Evolutionary conservation across 2,797 vertebrate genomes (phyloP).

Genomic region (Halcyon chelicuti): DNA sequence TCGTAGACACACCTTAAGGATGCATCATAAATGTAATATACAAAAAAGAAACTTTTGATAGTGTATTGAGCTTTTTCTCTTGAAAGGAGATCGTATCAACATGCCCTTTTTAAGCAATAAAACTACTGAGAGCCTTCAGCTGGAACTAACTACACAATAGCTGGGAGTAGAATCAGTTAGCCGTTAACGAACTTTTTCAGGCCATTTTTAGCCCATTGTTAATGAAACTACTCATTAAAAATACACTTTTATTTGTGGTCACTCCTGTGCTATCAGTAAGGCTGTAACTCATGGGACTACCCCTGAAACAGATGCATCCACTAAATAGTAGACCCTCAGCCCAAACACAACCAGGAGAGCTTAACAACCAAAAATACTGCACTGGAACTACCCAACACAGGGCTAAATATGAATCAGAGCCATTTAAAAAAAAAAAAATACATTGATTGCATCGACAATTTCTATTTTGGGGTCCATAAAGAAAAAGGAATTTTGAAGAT

Average conservation of each 20-base stretch:
- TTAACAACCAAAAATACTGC: not conserved
- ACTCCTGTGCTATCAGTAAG: not conserved
- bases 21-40: not conserved
- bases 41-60: not conserved
- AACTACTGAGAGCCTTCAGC: not conserved
- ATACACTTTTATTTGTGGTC: not conserved
- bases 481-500: slow-evolving; percentile 21
- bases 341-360: not conserved
- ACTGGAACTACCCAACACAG: not conserved
- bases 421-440: not conserved
- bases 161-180: not conserved
- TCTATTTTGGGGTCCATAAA: slow-evolving; percentile 12
- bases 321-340: not conserved
- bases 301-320: not conserved
- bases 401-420: slow-evolving; percentile 34
- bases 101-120: not conserved
- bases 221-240: slow-evolving; percentile 7
- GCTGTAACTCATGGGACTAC: not conserved
- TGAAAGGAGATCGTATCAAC: not conserved
- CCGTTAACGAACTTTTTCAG: not conserved
- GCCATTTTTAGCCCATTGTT: not conserved
- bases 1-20: not conserved
- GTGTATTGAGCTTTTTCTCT: not conserved
- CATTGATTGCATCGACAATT: not conserved
- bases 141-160: not conserved